Conservation (phyloP, 2,113 vertebrate species). For the Motacilla alba region DNA sequence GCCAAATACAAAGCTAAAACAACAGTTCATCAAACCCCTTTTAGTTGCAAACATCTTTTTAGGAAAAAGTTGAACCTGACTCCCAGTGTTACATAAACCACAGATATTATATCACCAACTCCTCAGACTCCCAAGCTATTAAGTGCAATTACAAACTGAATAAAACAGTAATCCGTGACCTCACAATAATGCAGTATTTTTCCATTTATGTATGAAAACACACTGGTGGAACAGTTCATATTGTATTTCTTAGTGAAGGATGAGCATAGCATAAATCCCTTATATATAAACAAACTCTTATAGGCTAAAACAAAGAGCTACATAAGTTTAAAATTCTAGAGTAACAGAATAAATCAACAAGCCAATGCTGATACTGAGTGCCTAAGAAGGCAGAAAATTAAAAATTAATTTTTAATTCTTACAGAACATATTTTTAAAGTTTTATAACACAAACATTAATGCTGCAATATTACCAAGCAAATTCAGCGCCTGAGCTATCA, state of each 20-base stretch:
- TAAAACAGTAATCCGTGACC: neutral
- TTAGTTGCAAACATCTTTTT: neutral
- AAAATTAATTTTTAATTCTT: neutral
- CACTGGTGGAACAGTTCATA: neutral
- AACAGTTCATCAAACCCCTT: neutral
- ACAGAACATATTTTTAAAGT: neutral
- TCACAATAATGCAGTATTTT: neutral
- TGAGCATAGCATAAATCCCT: neutral
- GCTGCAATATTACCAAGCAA: neutral
- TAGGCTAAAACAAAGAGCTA: neutral
- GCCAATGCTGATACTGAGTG: neutral
- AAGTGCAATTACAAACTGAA: neutral
- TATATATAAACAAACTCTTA: neutral
- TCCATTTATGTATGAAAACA: neutral
- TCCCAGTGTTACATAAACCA: neutral
- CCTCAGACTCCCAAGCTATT: neutral
- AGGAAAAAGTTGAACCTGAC: neutral
- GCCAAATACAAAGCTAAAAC: neutral
- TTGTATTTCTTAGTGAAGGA: neutral
- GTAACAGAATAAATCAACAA: neutral
- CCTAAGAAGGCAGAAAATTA: neutral
- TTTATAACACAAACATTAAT: neutral
- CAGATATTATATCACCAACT: neutral
- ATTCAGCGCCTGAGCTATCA: neutral
- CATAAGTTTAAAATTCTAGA: neutral